Percentiles rank a stretch among this genome's conserved stretches.
phyloP scores from a whole-genome alignment of 2,113 vertebrate species.

The Podarcis raffonei region DNA sequence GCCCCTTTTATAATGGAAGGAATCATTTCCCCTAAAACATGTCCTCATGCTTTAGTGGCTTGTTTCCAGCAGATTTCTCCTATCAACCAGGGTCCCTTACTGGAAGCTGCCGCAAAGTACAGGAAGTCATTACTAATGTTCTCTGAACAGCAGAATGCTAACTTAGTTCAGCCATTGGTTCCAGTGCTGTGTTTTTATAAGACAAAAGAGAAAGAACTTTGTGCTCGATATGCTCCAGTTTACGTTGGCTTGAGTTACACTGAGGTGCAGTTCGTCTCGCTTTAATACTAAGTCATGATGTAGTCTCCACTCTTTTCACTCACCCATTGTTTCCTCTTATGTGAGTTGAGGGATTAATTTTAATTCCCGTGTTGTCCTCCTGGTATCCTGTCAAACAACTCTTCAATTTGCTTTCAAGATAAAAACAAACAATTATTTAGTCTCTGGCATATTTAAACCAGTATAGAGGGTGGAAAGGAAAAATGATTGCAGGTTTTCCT shows the following conservation, averaged over 20 bases:
- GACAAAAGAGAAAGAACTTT: neutral
- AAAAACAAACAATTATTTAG: constrained; percentile 32
- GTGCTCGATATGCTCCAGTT: neutral
- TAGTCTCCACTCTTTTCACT: constrained; percentile 47
- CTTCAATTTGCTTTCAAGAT: constrained; percentile 32
- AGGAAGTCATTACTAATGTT: neutral
- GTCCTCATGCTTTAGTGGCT: neutral
- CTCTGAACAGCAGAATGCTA: neutral
- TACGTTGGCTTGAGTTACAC: neutral
- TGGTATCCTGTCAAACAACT: constrained; percentile 11
- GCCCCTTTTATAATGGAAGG: neutral
- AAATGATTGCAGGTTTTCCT: constrained; percentile 26
- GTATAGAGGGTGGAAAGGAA: constrained; percentile 26
- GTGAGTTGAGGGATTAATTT: constrained; percentile 52
- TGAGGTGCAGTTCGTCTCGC: neutral
- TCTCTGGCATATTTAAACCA: constrained; percentile 44
- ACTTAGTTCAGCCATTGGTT: neutral
- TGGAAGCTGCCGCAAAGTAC: neutral
- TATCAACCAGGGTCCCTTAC: neutral
- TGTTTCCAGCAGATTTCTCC: neutral
- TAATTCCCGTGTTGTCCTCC: constrained; percentile 16
- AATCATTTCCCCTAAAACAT: constrained; percentile 8
- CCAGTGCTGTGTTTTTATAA: neutral
- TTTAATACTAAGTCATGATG: neutral
- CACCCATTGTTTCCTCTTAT: constrained; percentile 3